Evolutionary conservation across 2,888 invertebrate species (phyloP).

Genomic region (Leptinotarsa haldemani): DNA sequence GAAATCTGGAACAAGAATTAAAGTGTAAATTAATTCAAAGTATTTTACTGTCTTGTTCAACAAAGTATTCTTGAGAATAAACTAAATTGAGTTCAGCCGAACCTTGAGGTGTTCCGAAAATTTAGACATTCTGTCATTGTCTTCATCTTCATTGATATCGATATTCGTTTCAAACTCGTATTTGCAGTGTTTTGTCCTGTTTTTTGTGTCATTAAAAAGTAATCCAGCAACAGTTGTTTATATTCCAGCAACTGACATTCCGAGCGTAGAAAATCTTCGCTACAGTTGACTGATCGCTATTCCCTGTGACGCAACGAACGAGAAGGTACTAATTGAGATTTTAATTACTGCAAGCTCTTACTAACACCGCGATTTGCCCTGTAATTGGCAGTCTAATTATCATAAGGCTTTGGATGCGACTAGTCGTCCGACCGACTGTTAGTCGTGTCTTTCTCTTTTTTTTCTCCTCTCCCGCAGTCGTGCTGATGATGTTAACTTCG

Average conservation of each 20-base stretch:
- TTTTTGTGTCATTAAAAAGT: too few species aligned
- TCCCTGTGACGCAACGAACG: constrained; percentile 6
- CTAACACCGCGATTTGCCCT: constrained; percentile 52
- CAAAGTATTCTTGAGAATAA: too few species aligned
- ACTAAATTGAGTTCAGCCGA: too few species aligned
- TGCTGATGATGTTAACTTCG: constrained; percentile 47
- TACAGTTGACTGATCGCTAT: not conserved
- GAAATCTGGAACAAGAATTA: too few species aligned
- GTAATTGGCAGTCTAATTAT: constrained; percentile 63
- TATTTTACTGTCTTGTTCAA: too few species aligned
- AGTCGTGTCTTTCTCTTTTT: constrained; percentile 16
- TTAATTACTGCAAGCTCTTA: constrained; percentile 46
- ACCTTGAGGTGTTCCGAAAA: too few species aligned
- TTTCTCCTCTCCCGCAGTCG: constrained; percentile 20
- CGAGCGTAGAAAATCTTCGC: not conserved
- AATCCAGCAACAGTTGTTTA: too few species aligned
- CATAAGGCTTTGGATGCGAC: constrained; percentile 41
- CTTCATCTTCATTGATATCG: too few species aligned
- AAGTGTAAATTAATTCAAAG: too few species aligned
- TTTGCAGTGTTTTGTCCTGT: too few species aligned
- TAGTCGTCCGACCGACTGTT: not conserved
- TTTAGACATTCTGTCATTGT: too few species aligned
- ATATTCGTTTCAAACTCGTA: too few species aligned
- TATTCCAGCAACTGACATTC: not conserved
- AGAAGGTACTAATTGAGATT: constrained; percentile 34